Base-by-base conservation (phyloP, 2,113 vertebrate species). In the Pseudolaguvia tuberculata region DNA sequence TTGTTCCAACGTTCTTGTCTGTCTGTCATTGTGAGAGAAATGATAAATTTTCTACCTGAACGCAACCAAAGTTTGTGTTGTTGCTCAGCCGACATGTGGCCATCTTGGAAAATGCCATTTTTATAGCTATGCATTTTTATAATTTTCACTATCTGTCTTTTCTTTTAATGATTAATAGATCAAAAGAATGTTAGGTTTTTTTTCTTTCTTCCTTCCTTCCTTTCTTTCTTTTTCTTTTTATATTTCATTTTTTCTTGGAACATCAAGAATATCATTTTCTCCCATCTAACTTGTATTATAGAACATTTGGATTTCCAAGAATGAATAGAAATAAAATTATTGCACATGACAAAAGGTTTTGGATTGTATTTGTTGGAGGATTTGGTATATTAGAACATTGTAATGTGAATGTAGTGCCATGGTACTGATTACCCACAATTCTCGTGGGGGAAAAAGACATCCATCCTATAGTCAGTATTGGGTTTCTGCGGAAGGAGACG, bases 251-350 rank as follows among this genome's bases (percentile, higher is more conserved):
- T n/a, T n/a, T n/a, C n/a, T n/a, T n/a, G n/a, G n/a, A n/a, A n/a
- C n/a, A n/a, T n/a, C n/a, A n/a, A n/a, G n/a, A n/a, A n/a, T n/a
- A n/a, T n/a, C n/a, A n/a, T n/a, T n/a, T n/a, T n/a, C n/a, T n/a
- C n/a, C n/a, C n/a, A n/a, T n/a, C n/a, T n/a, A n/a, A n/a, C 13
- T 14, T 20, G 20, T 14, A 10, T 39, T 70, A 29, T 58, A 81
- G 62, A 61, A 74, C 56, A 70, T 75, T 14, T 72, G 78, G 83
- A 83, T 74, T 82, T 78, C 84, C 77, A 80, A 85, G 75, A 72
- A 74, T 80, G n/a, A 77, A 86, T 87, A 86, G 81, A 73, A 81
- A 83, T 88, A 4, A 4, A 35, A 6, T 35, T 83, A 83, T 61
- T 79, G 81, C n/a, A 52, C 17, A 81, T 78, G 45, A 35, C 13